phyloP scores from a whole-genome alignment of 2,113 vertebrate species.

The Tachysurus fulvidraco region DNA sequence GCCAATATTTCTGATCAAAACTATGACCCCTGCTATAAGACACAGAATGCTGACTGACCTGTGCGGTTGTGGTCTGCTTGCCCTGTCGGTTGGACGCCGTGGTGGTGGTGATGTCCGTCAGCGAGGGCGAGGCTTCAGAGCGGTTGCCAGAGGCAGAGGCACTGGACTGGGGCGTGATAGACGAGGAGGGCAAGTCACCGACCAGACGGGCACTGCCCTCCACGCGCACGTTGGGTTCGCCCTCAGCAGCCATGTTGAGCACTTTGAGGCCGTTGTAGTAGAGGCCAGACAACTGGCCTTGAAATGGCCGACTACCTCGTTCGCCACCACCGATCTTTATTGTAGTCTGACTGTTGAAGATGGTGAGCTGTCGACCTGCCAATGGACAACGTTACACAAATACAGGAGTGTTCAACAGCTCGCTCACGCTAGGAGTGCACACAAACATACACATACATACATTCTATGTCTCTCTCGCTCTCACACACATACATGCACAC shows the following conservation, averaged over 20 bases:
- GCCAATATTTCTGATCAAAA: not conserved
- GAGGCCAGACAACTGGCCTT: constrained; percentile 97
- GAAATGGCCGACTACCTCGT: constrained; percentile 85
- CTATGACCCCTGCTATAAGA: constrained; percentile 26
- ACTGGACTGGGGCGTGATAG: constrained; percentile 97
- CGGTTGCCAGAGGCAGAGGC: constrained; percentile 95
- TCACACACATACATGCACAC: constrained; percentile 45
- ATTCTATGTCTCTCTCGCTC: constrained; percentile 25
- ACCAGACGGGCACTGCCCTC: constrained; percentile 96
- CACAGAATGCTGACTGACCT: constrained; percentile 67
- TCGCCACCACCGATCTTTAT: constrained; percentile 96
- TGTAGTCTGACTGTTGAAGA: constrained; percentile 99
- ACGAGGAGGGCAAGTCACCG: constrained; percentile 95
- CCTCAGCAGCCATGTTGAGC: constrained; percentile 98
- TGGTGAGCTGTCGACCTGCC: constrained; percentile 98
- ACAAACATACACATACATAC: constrained; percentile 52
- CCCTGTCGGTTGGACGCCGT: constrained; percentile 90
- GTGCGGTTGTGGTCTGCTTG: constrained; percentile 82
- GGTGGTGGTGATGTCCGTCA: constrained; percentile 95
- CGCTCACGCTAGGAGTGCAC: constrained; percentile 59
- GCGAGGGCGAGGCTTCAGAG: constrained; percentile 91
- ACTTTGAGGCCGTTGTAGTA: constrained; percentile 99
- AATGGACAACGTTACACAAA: constrained; percentile 83
- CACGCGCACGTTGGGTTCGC: constrained; percentile 91
- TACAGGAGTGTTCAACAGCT: constrained; percentile 84